Base-by-base conservation (phyloP, 92 coral and sea anemone species). In the Paragorgia papillata region DNA sequence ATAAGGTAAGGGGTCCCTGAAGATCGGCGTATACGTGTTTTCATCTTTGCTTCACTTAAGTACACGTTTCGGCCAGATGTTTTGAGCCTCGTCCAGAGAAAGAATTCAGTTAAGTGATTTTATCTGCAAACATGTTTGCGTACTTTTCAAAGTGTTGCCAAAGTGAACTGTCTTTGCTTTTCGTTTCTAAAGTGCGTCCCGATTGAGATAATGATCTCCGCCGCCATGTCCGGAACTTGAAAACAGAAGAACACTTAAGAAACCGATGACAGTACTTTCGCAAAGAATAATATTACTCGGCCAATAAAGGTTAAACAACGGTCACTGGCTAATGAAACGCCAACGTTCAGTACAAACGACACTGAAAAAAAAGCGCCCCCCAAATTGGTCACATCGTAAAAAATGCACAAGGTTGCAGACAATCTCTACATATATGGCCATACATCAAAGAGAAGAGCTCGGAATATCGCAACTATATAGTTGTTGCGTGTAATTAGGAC, bases 191-290 rank as follows among this genome's bases (percentile, higher is more conserved):
- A 46, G 9, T 46, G 53, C 53, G 17, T 15, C 2, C 15, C 53
- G 53, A 46, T 15, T 34, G 41, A 20, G 78, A 71, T 71, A 30
- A 19, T 58, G 9, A 71, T 71, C 78, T 30, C 78, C 78, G 78
- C 32, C 78, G 78, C 32, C 78, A 25, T 1, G 1, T 15, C 60
- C 1, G 34, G 28, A 9, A 15, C 2, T 18, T 60, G n/a, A 9
- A 25, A 60, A 37, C 50, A 33, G 32, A 25, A 46, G 25, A 9
- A 53, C 78, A 51, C 78, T 71, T 71, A 71, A 53, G 50, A 53
- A 4, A 53, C 29, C 32, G 78, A 28, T 71, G 78, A 71, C 78
- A 71, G 41, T 32, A 29, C 22, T 27, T 68, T 28, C 17, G 33
- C 10, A 49, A 68, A 56, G 62, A 56, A 56, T 56, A 56, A 56